Percentiles rank a stretch among this genome's conserved stretches.
These are phyloP conservation scores for Lepus timidus DNA, from an alignment of 2,113 vertebrate species.

Conservation along the genomic window DNA sequence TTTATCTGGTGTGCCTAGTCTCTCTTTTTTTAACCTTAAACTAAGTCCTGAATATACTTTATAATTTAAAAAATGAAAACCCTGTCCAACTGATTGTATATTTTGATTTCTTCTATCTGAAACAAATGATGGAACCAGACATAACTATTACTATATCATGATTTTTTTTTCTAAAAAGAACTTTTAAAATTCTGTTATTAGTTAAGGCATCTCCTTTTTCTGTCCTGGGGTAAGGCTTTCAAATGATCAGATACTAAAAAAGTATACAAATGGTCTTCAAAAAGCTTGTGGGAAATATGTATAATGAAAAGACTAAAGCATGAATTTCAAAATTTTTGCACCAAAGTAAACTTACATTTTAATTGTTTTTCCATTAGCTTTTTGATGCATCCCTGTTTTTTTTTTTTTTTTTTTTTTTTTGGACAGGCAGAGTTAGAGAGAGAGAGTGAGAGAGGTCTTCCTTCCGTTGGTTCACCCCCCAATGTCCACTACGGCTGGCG, in stretches of 20 bases:
- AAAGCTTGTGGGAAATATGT: too few relatives aligned
- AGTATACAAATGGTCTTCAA: background rate
- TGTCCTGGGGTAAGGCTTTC: background rate
- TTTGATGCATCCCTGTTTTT: too few relatives aligned
- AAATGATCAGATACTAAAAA: background rate
- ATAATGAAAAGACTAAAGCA: too few relatives aligned
- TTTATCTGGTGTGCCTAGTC: background rate
- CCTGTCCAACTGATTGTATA: background rate
- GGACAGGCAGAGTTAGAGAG: too few relatives aligned
- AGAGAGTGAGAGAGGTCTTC: too few relatives aligned
- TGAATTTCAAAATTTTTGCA: too few relatives aligned
- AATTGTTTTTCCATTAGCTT: too few relatives aligned
- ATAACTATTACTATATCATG: background rate
- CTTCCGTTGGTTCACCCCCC: too few relatives aligned
- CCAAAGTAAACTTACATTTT: too few relatives aligned
- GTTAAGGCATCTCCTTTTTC: background rate
- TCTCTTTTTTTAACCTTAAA: background rate
- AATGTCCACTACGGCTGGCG: too few relatives aligned
- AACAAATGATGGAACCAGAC: background rate
- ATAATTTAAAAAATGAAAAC: background rate
- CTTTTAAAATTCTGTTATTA: constrained; percentile 6
- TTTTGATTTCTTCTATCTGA: background rate
- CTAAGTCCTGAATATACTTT: background rate
- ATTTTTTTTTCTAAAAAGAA: background rate
- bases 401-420: too few relatives aligned